Evolutionary conservation across 2,113 vertebrate species (phyloP).

Genomic region (Oophaga pumilio): DNA sequence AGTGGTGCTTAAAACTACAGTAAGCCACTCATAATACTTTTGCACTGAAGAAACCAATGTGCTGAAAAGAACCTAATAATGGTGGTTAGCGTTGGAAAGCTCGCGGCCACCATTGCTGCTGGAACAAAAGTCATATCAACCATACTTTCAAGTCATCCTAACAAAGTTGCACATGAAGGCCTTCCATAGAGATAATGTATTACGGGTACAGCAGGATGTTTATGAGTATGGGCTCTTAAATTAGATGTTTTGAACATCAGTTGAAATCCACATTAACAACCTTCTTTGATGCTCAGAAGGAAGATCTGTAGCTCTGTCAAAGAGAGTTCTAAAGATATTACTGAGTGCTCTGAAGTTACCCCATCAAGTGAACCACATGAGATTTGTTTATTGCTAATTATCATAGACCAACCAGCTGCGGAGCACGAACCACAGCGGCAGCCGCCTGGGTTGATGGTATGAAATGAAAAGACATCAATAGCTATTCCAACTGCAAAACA

Average conservation of each 20-base stretch:
- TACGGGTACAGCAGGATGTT: not conserved
- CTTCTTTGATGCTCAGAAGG: not conserved
- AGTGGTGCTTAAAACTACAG: too few relatives aligned
- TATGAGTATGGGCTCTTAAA: not conserved
- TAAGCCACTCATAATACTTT: too few relatives aligned
- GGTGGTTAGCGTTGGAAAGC: not conserved
- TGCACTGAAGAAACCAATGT: too few relatives aligned
- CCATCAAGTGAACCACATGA: conserved; percentile 20
- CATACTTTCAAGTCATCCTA: not conserved
- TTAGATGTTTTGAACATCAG: not conserved
- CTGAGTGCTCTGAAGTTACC: not conserved
- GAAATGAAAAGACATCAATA: conserved; percentile 8
- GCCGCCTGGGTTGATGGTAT: not conserved
- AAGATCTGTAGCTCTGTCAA: not conserved
- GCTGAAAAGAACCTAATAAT: not conserved
- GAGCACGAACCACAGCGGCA: not conserved
- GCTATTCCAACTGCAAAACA: not conserved
- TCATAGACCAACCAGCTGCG: conserved; percentile 2
- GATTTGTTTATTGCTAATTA: conserved; percentile 16
- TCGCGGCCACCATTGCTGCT: not conserved
- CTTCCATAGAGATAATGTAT: not conserved
- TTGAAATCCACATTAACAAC: not conserved
- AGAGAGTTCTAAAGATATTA: not conserved
- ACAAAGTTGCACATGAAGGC: not conserved
- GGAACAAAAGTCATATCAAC: not conserved